These are phyloP conservation scores for Metellina segmentata DNA, from an alignment of 2,888 invertebrate species.

Conservation along the genomic window DNA sequence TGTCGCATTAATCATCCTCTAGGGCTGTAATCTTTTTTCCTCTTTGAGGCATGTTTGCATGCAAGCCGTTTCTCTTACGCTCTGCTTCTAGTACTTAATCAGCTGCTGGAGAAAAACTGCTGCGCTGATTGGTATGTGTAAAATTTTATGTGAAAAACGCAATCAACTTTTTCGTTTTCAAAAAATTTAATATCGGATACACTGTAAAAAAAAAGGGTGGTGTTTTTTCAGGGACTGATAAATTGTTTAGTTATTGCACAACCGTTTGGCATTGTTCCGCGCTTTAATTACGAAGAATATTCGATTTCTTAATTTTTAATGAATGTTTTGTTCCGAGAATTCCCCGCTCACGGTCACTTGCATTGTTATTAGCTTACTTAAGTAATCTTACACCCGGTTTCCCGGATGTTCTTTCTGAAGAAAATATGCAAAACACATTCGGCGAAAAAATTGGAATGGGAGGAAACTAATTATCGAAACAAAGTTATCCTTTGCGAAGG, in stretches of 20 bases:
- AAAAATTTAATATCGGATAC: background rate
- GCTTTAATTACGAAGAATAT: background rate
- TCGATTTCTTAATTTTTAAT: slow-evolving; percentile 1
- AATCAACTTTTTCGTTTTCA: background rate
- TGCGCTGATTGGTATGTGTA: background rate
- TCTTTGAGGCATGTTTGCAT: slow-evolving; percentile 1
- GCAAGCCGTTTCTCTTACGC: background rate
- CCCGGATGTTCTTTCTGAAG: background rate
- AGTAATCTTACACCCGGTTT: background rate
- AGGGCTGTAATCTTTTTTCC: slow-evolving; percentile 12
- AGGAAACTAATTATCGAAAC: background rate
- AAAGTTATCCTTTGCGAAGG: background rate
- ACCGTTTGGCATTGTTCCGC: background rate
- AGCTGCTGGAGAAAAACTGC: slow-evolving; percentile 17
- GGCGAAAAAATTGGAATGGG: background rate
- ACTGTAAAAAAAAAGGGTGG: background rate
- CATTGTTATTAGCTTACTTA: background rate
- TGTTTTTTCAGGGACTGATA: background rate
- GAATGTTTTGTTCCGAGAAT: background rate
- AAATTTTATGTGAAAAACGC: background rate
- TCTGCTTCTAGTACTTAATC: slow-evolving; percentile 31
- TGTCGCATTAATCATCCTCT: slow-evolving; percentile 48
- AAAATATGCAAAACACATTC: background rate
- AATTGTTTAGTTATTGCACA: background rate
- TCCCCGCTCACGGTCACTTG: background rate